Evolutionary conservation across 2,113 vertebrate species (phyloP), one percentile per base, ranked within the genome.

Genomic region (Dendrocopos noguchii): DNA sequence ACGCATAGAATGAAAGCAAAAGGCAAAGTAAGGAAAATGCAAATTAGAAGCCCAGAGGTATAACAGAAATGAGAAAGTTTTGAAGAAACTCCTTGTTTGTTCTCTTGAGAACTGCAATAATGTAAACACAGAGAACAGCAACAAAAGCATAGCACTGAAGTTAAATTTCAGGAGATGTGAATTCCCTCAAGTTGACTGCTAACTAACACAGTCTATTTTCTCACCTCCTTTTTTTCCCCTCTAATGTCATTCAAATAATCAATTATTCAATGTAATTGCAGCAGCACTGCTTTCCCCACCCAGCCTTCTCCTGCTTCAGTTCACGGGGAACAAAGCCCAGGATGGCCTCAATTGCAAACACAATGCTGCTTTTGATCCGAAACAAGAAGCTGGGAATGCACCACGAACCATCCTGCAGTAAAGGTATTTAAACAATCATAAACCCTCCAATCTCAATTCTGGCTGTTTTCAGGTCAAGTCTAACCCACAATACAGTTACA

Each of bases 301-400:
- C 93, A 82, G 61, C 16, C 60, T 65, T 66, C 73, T 42, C 3
- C 55, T 47, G 4, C 24, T 59, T 46, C 61, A 67, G 36, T 59
- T 68, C 8, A 64, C 39, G 46, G 0, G 4, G 4, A 90, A 72
- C 18, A 7, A 85, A 90, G 44, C 68, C 25, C 28, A n/a, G 31
- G 31, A 55, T 72, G 70, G 78, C 59, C 63, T 75, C 81, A 91
- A 79, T 68, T 70, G 39, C 70, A 52, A 28, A 39, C 34, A 33
- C 0, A 5, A 16, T 24, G 24, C 73, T 81, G 53, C 55, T 55
- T 73, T 81, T n/a, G 52, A 61, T 29, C 52, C 88, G 46, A 28
- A 52, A 63, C 70, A 39, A 67, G 16, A 12, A 24, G 6, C 10
- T 47, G 0, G 0, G 0, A 75, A 21, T 1, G 14, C 5, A 36